Conservation (phyloP, 2,888 invertebrate genomes). For the Rhorus exstirpatorius region DNA sequence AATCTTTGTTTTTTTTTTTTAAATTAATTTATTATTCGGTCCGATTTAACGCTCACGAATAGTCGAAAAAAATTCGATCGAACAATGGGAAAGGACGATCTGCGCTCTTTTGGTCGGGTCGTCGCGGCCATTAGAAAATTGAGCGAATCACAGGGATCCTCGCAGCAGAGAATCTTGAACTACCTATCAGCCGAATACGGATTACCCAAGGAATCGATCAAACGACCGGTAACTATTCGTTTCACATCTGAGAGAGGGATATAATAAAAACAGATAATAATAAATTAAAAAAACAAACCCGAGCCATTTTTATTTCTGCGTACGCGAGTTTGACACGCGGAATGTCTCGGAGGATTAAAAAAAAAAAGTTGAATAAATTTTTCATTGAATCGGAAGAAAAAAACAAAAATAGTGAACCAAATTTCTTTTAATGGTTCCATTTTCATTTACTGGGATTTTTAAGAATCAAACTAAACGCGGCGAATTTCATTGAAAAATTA, state of each 20-base stretch:
- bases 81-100: conserved; percentile 67
- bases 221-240: conserved; percentile 70
- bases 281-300: neutral
- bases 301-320: neutral
- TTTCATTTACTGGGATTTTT: no score
- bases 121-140: conserved; percentile 69
- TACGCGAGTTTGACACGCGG: neutral
- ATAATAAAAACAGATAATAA: neutral
- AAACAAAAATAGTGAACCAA: neutral
- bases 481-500: no score
- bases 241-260: neutral
- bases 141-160: conserved; percentile 57
- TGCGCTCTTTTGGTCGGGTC: conserved; percentile 65
- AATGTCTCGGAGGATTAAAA: neutral
- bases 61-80: neutral
- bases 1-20: neutral
- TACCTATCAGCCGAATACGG: conserved; percentile 70
- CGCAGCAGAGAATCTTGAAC: conserved; percentile 66
- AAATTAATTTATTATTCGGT: no score
- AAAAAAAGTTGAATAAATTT: no score
- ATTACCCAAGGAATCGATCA: conserved; percentile 68
- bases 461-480: no score
- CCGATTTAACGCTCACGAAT: neutral
- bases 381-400: no score
- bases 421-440: no score